phyloP scores from a whole-genome alignment of 2,797 vertebrate genomes.

The Acanthis flammea region DNA sequence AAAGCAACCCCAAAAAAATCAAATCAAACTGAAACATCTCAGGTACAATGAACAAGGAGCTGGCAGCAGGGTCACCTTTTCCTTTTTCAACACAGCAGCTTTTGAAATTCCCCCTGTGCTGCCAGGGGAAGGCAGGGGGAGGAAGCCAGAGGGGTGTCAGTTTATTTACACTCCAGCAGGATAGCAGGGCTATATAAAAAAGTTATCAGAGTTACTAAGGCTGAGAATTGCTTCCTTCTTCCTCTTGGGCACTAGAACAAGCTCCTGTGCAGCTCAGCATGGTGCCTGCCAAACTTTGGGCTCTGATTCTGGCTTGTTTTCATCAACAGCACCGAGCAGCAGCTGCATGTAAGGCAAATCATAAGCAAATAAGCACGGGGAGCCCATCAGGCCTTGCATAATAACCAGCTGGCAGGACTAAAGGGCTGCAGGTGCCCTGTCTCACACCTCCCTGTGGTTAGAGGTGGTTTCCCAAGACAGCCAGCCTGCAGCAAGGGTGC shows the following conservation, averaged over 20 bases:
- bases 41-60: neutral
- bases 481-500: neutral
- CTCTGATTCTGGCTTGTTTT: neutral
- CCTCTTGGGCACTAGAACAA: neutral
- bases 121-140: neutral
- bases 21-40: neutral
- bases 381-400: neutral
- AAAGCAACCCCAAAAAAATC: neutral
- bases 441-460: neutral
- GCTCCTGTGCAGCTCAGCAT: neutral
- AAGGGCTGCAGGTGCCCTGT: neutral
- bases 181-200: neutral
- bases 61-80: neutral
- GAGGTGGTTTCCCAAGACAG: neutral
- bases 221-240: constrained; percentile 46
- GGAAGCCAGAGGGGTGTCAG: neutral
- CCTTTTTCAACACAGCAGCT: neutral
- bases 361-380: neutral
- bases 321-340: neutral
- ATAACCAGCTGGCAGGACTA: neutral
- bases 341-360: neutral
- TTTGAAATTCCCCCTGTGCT: neutral
- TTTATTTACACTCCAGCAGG: constrained; percentile 42
- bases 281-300: neutral
- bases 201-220: neutral